phyloP scores from a whole-genome alignment of 2,797 vertebrate species.

The Perodicticus potto region DNA sequence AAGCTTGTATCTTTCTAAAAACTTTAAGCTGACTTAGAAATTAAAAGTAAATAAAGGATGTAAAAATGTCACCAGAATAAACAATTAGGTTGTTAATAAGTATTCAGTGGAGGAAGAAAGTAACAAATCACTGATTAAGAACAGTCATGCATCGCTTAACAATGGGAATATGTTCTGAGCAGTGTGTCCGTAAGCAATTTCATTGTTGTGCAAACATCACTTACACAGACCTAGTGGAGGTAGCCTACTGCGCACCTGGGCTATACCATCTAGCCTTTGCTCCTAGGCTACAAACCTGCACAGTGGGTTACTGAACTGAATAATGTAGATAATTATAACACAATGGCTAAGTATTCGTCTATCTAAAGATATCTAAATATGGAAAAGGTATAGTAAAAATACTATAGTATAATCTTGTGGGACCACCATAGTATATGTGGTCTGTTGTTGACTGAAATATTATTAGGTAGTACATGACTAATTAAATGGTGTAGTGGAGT shows the following conservation, averaged over 20 bases:
- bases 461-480: background rate
- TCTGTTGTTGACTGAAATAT: background rate
- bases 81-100: slow-evolving; percentile 60
- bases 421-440: background rate
- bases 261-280: background rate
- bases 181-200: background rate
- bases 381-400: background rate
- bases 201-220: background rate
- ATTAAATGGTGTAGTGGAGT: background rate
- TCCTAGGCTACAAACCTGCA: background rate
- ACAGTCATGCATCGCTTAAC: background rate
- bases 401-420: background rate
- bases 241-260: background rate
- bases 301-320: background rate
- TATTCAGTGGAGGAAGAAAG: background rate
- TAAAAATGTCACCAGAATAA: slow-evolving; percentile 49
- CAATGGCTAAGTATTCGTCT: background rate
- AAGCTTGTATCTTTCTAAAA: slow-evolving; percentile 31
- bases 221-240: background rate
- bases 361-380: background rate
- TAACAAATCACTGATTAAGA: slow-evolving; percentile 39
- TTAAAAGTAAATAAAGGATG: slow-evolving; percentile 38
- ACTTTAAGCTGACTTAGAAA: slow-evolving; percentile 21
- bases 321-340: background rate
- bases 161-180: background rate